phyloP scores from a whole-genome alignment of 2,113 vertebrate genomes.

The Tragelaphus scriptus region DNA sequence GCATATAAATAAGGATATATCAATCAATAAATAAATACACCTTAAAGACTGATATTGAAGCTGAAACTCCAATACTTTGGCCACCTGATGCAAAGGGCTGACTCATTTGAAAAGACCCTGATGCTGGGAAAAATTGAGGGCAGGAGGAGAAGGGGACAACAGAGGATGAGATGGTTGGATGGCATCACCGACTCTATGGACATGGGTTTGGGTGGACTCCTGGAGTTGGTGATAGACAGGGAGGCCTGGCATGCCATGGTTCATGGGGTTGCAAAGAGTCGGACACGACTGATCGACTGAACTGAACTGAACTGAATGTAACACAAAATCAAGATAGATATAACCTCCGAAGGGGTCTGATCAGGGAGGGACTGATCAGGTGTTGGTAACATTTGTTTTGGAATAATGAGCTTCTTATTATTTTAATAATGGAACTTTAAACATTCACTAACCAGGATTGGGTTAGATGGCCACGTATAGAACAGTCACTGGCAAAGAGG shows the following conservation, averaged over 20 bases:
- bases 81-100: background rate
- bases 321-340: background rate
- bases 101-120: background rate
- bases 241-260: fast-evolving
- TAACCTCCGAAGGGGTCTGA: background rate
- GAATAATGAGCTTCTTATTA: background rate
- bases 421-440: background rate
- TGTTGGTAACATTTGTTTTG: background rate
- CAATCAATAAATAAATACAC: background rate
- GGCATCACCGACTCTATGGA: background rate
- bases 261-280: background rate
- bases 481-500: background rate
- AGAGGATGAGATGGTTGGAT: background rate
- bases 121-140: background rate
- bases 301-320: background rate
- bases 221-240: background rate
- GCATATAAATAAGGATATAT: background rate
- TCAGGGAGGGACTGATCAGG: background rate
- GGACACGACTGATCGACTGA: background rate
- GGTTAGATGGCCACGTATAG: background rate
- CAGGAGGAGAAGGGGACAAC: background rate
- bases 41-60: background rate
- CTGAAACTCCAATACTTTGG: background rate
- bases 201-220: background rate
- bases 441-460: background rate